A percentile compares a stretch with the other conserved stretches of the same genome.
phyloP scores from a whole-genome alignment of 37 sponge, comb jelly and placozoan species.

The Oopsacas minuta region DNA sequence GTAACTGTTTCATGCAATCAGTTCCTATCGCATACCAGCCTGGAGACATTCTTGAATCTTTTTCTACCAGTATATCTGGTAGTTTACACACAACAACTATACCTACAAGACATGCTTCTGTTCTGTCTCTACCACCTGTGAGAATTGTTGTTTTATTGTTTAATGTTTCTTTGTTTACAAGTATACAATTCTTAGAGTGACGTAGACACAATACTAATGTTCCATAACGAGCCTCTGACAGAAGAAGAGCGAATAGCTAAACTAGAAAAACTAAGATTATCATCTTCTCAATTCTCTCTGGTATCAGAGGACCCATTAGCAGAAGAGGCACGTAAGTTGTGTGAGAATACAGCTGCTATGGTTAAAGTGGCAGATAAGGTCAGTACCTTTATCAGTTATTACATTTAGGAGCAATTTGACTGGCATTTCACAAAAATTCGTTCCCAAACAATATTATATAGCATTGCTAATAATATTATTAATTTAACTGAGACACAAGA shows the following conservation, averaged over 20 bases:
- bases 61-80: neutral
- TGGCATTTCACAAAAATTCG: too few species aligned
- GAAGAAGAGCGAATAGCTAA: constrained; percentile 8
- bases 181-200: neutral
- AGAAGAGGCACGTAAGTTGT: neutral
- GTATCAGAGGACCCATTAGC: neutral
- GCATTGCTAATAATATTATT: too few species aligned
- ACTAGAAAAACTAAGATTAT: neutral
- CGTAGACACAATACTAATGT: neutral
- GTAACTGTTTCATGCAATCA: neutral
- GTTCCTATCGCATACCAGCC: neutral
- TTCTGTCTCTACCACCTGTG: neutral
- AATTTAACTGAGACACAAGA: too few species aligned
- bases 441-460: too few species aligned
- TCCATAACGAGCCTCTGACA: neutral
- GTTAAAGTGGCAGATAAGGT: neutral
- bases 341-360: neutral
- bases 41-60: neutral
- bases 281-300: neutral
- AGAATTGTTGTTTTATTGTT: neutral
- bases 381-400: neutral
- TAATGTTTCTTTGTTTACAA: neutral
- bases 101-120: neutral
- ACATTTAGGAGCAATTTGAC: neutral
- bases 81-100: neutral